Evolutionary conservation across 2,888 invertebrate species (phyloP).

Genomic region (Conus canariensis): DNA sequence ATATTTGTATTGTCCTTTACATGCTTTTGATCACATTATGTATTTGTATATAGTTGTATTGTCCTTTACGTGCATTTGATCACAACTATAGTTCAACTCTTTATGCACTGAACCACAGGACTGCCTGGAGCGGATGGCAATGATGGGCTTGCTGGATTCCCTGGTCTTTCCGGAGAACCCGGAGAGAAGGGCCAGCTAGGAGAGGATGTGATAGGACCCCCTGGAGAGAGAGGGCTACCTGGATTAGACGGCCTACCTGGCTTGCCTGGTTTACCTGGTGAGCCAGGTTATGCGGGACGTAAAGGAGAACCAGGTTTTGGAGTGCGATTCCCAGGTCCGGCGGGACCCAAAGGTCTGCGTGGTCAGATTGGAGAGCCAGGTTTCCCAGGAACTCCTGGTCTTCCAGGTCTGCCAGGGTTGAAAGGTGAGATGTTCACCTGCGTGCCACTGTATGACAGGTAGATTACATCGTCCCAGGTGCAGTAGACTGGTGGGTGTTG

Average conservation of each 20-base stretch:
- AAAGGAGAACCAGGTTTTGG: slow-evolving; percentile 60
- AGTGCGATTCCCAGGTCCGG: slow-evolving; percentile 41
- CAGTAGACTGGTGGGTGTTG: neutral
- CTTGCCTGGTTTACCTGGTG: slow-evolving; percentile 48
- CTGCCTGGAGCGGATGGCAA: slow-evolving; percentile 56
- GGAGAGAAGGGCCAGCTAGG: slow-evolving; percentile 76
- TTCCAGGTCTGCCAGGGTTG: slow-evolving; percentile 43
- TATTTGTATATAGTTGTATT: neutral
- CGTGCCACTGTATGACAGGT: too few relatives aligned
- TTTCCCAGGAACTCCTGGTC: slow-evolving; percentile 36
- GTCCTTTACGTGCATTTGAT: too few relatives aligned
- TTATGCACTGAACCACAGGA: slow-evolving; percentile 49
- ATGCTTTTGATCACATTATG: neutral
- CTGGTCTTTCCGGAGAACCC: slow-evolving; percentile 47
- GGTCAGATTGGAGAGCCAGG: slow-evolving; percentile 38
- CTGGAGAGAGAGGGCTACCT: slow-evolving; percentile 57
- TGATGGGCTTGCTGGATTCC: slow-evolving; percentile 36
- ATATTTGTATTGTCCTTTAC: neutral
- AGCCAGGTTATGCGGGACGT: slow-evolving; percentile 55
- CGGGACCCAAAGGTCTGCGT: slow-evolving; percentile 23
- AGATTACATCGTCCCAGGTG: neutral
- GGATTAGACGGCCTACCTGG: slow-evolving; percentile 58
- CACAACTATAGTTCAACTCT: too few relatives aligned
- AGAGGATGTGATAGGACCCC: slow-evolving; percentile 71
- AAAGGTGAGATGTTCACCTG: slow-evolving; percentile 47